phyloP scores from a whole-genome alignment of 2,888 invertebrate species.

The Chirona hameri region DNA sequence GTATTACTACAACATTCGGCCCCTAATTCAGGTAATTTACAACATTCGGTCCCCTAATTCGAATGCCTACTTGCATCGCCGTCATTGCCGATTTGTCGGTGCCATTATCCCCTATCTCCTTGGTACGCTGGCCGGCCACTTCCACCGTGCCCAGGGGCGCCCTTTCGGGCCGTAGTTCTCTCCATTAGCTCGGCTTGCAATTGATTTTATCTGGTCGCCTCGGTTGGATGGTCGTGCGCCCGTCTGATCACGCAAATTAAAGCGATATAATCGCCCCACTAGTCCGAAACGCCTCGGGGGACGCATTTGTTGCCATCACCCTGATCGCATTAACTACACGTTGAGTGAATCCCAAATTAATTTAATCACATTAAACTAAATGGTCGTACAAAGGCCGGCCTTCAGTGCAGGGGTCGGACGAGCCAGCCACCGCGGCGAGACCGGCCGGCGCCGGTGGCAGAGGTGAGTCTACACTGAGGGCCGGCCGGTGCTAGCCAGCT shows the following conservation, averaged over 20 bases:
- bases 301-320: conserved; percentile 28
- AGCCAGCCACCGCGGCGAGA: neutral
- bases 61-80: too few relatives aligned
- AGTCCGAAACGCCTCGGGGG: conserved; percentile 28
- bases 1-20: too few relatives aligned
- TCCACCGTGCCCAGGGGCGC: too few relatives aligned
- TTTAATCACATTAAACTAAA: conserved; percentile 29
- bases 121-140: too few relatives aligned
- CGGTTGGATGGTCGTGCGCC: neutral
- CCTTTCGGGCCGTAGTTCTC: neutral
- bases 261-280: conserved; percentile 28
- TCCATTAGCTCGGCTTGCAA: neutral
- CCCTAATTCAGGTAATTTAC: too few relatives aligned
- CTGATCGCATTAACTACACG: conserved; percentile 28
- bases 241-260: conserved; percentile 9
- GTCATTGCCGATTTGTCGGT: too few relatives aligned
- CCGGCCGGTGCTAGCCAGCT: conserved; percentile 14
- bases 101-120: too few relatives aligned
- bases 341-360: conserved; percentile 29
- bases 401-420: neutral
- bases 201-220: conserved; percentile 23
- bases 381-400: conserved; percentile 14
- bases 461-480: conserved; percentile 5
- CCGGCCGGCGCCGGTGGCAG: neutral
- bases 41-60: too few relatives aligned